Base-by-base conservation (phyloP, 2,888 invertebrate species). In the Caprella mutica region DNA sequence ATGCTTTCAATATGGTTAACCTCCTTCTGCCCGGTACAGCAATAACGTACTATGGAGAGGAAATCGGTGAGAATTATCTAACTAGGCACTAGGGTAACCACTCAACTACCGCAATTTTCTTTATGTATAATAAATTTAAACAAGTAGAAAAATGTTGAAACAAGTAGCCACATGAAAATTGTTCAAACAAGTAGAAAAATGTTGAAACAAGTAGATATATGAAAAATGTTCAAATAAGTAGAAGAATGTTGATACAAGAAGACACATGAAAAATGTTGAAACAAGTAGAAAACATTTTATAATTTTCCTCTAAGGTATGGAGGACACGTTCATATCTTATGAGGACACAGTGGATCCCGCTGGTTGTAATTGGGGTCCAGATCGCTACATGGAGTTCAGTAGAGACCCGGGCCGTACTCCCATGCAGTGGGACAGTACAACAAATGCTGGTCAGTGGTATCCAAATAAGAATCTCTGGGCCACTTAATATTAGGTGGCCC, bases 41-140 rank as follows among this genome's bases (percentile, higher is more conserved):
- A 0, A 81, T 91, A 8, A 85, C 87, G 0, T 93, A 93, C 70
- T 86, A 89, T 68, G 88, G 89, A 1, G 88, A 90, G 70, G 89
- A 90, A 71, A 78, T 90, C 54, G 88, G 84, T 8, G 84, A 87
- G 84, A 76, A n/a, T n/a, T n/a, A n/a, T n/a, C n/a, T n/a, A n/a
- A n/a, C n/a, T n/a, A n/a, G n/a, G n/a, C n/a, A n/a, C n/a, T n/a
- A n/a, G n/a, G n/a, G n/a, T n/a, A n/a, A n/a, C n/a, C n/a, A n/a
- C n/a, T n/a, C n/a, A n/a, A n/a, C n/a, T n/a, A n/a, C n/a, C n/a
- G n/a, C n/a, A 21, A n/a, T n/a, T 43, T n/a, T 43, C 14, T 43
- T n/a, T 43, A 43, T 43, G 19, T 43, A 43, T 43, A 43, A n/a
- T n/a, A n/a, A n/a, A n/a, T n/a, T n/a, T n/a, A n/a, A n/a, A n/a